Evolutionary conservation across 2,888 invertebrate species (phyloP).

Genomic region (Phortica okadai): DNA sequence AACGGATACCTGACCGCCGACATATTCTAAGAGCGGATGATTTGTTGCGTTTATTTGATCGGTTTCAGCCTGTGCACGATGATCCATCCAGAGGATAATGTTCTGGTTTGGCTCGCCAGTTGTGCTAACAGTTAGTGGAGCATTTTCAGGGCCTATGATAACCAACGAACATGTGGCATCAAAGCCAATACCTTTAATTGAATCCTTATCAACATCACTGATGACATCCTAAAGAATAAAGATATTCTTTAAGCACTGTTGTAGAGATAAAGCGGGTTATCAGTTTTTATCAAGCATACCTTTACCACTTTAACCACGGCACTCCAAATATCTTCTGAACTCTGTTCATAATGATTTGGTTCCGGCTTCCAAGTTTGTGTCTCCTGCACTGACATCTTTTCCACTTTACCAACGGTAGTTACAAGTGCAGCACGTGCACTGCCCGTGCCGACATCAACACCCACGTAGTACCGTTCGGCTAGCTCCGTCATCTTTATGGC

Average conservation of each 20-base stretch:
- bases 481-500: conserved; percentile 55
- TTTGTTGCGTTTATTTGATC: conserved; percentile 85
- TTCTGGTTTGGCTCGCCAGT: conserved; percentile 85
- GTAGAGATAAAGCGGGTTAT: conserved; percentile 36
- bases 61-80: conserved; percentile 89
- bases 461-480: conserved; percentile 81
- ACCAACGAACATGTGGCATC: conserved; percentile 97
- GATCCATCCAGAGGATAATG: conserved; percentile 95
- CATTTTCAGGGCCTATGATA: conserved; percentile 83
- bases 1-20: conserved; percentile 94
- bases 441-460: conserved; percentile 95
- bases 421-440: conserved; percentile 93
- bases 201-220: conserved; percentile 77
- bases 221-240: conserved; percentile 79
- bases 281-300: conserved; percentile 77
- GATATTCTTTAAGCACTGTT: not conserved
- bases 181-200: conserved; percentile 92
- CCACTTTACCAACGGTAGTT: conserved; percentile 81
- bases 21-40: conserved; percentile 87
- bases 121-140: conserved; percentile 84
- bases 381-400: conserved; percentile 80
- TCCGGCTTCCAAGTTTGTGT: conserved; percentile 88
- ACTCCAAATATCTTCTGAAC: conserved; percentile 92
- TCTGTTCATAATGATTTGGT: conserved; percentile 91
- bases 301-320: conserved; percentile 82